Percentiles rank a stretch among this genome's conserved stretches.
These are phyloP conservation scores for Triplophysa siluroides DNA, from an alignment of 2,113 vertebrate genomes.

Conservation along the genomic window DNA sequence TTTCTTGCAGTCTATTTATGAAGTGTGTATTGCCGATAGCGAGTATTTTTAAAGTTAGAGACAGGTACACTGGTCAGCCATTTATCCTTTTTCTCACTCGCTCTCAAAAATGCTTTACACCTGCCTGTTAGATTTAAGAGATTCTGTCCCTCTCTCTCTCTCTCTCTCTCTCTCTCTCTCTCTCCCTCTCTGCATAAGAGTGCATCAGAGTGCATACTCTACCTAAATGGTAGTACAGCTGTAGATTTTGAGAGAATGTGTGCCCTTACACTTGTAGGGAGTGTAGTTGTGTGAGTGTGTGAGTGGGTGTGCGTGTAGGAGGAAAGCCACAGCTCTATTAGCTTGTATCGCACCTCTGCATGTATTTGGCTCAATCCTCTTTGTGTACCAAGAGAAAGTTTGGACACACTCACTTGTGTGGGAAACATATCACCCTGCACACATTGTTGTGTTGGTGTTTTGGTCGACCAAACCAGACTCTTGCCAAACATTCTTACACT, in stretches of 20 bases:
- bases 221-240: slow-evolving; percentile 5
- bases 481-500: neutral
- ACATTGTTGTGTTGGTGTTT: neutral
- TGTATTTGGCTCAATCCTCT: neutral
- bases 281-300: slow-evolving; percentile 15
- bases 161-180: slow-evolving; percentile 9
- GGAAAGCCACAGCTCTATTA: slow-evolving; percentile 40
- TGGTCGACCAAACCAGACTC: neutral
- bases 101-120: slow-evolving; percentile 1
- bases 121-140: slow-evolving; percentile 15
- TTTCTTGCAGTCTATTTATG: neutral
- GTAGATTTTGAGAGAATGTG: neutral
- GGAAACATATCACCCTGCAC: slow-evolving; percentile 48
- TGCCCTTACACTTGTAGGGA: slow-evolving; percentile 21
- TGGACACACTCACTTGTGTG: slow-evolving; percentile 46
- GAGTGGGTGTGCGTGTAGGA: slow-evolving; percentile 43
- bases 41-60: neutral
- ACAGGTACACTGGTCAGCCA: slow-evolving; percentile 2
- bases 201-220: slow-evolving; percentile 18
- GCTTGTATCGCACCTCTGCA: neutral
- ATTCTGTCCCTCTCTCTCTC: neutral
- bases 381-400: neutral
- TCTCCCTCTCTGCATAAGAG: neutral
- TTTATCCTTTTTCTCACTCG: neutral
- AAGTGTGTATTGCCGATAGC: neutral